phyloP scores from a whole-genome alignment of 2,113 vertebrate genomes.

The Cricetomys ansorgei region DNA sequence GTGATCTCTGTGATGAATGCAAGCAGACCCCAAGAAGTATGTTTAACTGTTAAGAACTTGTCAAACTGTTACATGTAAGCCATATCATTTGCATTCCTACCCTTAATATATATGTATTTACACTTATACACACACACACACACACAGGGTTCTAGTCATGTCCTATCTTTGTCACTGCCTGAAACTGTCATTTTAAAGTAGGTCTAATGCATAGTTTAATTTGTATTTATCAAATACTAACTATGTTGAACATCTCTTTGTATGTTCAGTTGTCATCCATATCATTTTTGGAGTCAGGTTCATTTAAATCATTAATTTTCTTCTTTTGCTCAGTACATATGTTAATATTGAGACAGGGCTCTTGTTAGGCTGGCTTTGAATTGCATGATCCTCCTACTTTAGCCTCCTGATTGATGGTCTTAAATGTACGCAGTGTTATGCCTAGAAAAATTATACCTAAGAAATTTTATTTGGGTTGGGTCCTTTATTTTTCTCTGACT shows the following conservation, averaged over 20 bases:
- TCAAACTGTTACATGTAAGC: neutral
- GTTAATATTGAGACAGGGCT: neutral
- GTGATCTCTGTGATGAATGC: constrained; percentile 12
- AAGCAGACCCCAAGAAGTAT: neutral
- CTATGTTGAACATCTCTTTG: neutral
- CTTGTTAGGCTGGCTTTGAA: neutral
- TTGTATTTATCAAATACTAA: neutral
- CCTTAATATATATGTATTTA: neutral
- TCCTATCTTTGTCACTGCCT: neutral
- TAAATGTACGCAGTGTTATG: neutral
- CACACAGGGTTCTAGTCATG: neutral
- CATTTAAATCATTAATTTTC: neutral
- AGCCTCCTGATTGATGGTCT: neutral
- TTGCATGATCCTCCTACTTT: neutral
- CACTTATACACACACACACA: neutral
- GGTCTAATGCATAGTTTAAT: neutral
- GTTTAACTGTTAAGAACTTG: constrained; percentile 4
- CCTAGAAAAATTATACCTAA: neutral
- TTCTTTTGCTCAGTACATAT: neutral
- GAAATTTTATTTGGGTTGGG: neutral
- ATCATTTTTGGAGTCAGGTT: neutral
- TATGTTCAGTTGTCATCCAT: neutral
- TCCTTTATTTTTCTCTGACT: neutral
- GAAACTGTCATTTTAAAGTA: neutral
- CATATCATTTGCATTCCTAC: neutral